These are phyloP conservation scores for Arnoldichthys spilopterus DNA, from an alignment of 2,797 vertebrate genomes.

Conservation along the genomic window DNA sequence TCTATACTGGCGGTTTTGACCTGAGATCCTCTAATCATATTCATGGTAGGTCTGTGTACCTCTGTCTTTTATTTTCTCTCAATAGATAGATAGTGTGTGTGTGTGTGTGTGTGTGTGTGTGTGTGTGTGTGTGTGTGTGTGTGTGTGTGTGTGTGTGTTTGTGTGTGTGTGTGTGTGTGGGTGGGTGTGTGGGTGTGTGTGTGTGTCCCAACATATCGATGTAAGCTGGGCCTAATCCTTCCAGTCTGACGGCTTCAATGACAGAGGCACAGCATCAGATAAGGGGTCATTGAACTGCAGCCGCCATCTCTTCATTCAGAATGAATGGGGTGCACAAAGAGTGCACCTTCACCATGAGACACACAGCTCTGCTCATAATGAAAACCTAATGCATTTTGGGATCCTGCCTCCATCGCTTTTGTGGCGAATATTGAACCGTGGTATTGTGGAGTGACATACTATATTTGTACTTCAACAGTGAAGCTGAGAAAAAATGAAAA, in stretches of 20 bases:
- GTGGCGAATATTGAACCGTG: constrained; percentile 58
- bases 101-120: constrained; percentile 27
- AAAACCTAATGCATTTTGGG: constrained; percentile 80
- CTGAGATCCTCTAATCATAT: constrained; percentile 69
- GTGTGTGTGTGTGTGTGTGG: constrained; percentile 40
- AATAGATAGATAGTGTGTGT: constrained; percentile 34
- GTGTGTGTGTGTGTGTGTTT: constrained; percentile 45
- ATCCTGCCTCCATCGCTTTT: constrained; percentile 66
- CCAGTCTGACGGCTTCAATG: constrained; percentile 81
- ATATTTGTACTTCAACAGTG: constrained; percentile 65
- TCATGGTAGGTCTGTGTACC: constrained; percentile 51
- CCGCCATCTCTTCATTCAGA: constrained; percentile 81
- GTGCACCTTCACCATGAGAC: constrained; percentile 75
- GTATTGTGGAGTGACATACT: constrained; percentile 68
- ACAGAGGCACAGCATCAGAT: constrained; percentile 80
- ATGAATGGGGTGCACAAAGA: constrained; percentile 81
- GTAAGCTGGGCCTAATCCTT: constrained; percentile 79
- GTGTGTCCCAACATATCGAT: constrained; percentile 75
- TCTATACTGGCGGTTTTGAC: constrained; percentile 69
- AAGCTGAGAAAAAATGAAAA: constrained; percentile 56
- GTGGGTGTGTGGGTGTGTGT: constrained; percentile 63
- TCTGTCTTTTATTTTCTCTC: constrained; percentile 48
- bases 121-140: constrained; percentile 49
- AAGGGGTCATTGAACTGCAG: constrained; percentile 83
- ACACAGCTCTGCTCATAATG: constrained; percentile 77